Evolutionary conservation across 2,797 vertebrate genomes (phyloP), one percentile per base, ranked within the genome.

Genomic region (Perodicticus potto): DNA sequence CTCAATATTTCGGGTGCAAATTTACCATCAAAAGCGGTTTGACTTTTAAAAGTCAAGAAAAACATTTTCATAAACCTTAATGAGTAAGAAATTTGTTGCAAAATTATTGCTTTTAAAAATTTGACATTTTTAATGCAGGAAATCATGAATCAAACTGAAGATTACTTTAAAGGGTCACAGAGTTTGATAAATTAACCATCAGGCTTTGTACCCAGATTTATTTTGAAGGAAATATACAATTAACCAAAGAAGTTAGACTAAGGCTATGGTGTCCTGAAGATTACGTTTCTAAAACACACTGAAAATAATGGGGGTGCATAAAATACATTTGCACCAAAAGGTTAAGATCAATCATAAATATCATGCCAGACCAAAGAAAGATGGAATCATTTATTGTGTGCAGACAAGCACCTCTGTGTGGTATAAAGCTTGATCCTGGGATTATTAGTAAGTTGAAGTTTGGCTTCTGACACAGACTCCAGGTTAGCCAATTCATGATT

Each of bases 191-290:
- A 74, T 70, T 29, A 92, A 61, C 0, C 3, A n/a, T 53, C 37
- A 88, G 73, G 83, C 63, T 73, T 59, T 89, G 12, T 86, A 55
- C 27, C 19, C 9, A 59, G 20, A 53, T 94, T 90, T 73, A 2
- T 85, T 90, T 97, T 57, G 89, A 97, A 93, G 37, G 92, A 95
- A 94, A 85, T 23, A 96, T 40, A 8, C 29, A 82, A 69, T 91
- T 80, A 93, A 34, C 16, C 53, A 49, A 59, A 77, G 27, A 96
- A 13, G 37, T 89, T 89, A 94, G 55, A 82, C 2, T n/a, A 61
- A 69, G 40, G 6, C 57, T 96, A 5, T 86, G 81, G 20, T 92
- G 45, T 63, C 53, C 59, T 91, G 14, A 22, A 86, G 55, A 4
- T 89, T 89, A 65, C 1, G 0, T 91, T 14, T 55, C 49, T 86